Evolutionary conservation across 1,140 invertebrate genomes (phyloP).

Genomic region (Dendroctonus valens): DNA sequence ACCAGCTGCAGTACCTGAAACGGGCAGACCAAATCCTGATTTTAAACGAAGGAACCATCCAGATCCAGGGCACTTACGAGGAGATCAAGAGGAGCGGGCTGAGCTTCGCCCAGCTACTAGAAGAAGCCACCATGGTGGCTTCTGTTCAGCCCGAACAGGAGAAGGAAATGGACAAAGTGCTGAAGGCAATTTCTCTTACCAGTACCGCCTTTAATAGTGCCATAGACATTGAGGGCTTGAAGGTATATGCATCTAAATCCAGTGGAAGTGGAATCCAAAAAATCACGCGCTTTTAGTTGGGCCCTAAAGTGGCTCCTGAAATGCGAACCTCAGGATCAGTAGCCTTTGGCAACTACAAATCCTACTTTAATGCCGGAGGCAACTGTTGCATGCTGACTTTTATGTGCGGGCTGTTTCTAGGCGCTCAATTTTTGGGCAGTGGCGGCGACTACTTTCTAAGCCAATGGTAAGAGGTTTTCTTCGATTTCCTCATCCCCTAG

Average conservation of each 20-base stretch:
- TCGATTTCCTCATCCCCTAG: no score
- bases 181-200: constrained; percentile 32
- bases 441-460: constrained; percentile 75
- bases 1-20: constrained; percentile 71
- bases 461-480: constrained; percentile 60
- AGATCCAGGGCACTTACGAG: constrained; percentile 40
- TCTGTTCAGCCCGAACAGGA: constrained; percentile 17
- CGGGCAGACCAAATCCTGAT: constrained; percentile 58
- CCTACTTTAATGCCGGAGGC: constrained; percentile 68
- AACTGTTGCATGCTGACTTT: constrained; percentile 57
- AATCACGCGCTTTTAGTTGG: constrained; percentile 12
- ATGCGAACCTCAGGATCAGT: constrained; percentile 55
- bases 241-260: no score
- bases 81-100: constrained; percentile 38
- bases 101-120: constrained; percentile 48
- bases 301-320: constrained; percentile 40
- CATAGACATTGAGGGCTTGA: constrained; percentile 38
- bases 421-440: constrained; percentile 68
- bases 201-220: constrained; percentile 34
- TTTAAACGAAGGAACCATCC: constrained; percentile 49
- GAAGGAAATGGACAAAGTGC: constrained; percentile 32
- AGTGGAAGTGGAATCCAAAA: no score
- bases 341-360: constrained; percentile 59
- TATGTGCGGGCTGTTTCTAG: constrained; percentile 59
- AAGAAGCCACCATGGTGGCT: constrained; percentile 29